Evolutionary conservation across 1,140 invertebrate species (phyloP), one percentile per base, ranked within the genome.

Genomic region (Ladona fulva): DNA sequence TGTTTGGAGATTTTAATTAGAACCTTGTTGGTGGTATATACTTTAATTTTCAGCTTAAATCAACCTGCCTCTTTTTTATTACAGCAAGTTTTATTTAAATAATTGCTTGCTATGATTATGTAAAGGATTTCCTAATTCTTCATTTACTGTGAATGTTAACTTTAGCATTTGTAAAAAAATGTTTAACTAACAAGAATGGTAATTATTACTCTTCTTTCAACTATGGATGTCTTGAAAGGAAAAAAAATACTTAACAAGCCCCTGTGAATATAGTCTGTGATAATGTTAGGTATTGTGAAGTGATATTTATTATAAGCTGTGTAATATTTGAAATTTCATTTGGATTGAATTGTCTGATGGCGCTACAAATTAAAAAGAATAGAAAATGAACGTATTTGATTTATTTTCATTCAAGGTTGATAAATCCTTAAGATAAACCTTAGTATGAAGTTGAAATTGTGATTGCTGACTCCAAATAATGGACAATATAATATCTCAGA

Each of bases 281-380:
- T 66, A 66, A 66, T 66, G 52, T 66, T 66, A 66, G 52, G 52
- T 66, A 66, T 66, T 66, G 52, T 66, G 52, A 66, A 66, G 52
- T 66, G 52, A 66, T 66, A 66, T 66, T 66, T 66, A 66, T 66
- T 66, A 22, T 66, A 66, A 66, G 52, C n/a, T 66, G 52, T 66
- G 16, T 66, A 66, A 3, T 66, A 22, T 19, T 66, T 66, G 52
- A 66, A 66, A 66, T 66, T 22, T 66, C 12, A 66, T 19, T 66
- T 66, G 52, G 52, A 66, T 66, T 66, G 52, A 66, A 66, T 66
- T 66, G 52, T 66, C 52, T 19, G 52, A 66, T 66, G 52, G 52
- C 52, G 52, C 52, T 66, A 22, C 29, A 66, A 22, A 66, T 66
- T 66, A 66, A 19, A 66, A 66, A 66, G 52, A 66, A 66, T 19